A percentile compares a stretch with the other conserved stretches of the same genome.
These are phyloP conservation scores for Halcyon chelicuti DNA, from an alignment of 2,797 vertebrate genomes.

Conservation along the genomic window DNA sequence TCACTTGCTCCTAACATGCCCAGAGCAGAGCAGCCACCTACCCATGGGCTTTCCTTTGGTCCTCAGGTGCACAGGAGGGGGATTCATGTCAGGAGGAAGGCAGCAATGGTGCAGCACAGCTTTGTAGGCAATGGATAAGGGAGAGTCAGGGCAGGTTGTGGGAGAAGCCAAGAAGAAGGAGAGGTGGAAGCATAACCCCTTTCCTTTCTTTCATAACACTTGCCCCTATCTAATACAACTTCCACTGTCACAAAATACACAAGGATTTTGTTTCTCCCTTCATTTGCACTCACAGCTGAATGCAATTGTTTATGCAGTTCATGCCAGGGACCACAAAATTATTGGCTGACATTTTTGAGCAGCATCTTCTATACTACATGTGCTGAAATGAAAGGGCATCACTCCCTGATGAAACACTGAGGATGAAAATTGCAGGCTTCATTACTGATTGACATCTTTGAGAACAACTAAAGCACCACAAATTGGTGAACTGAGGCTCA, in stretches of 20 bases:
- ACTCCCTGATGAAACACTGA: rapidly evolving
- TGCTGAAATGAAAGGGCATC: neutral
- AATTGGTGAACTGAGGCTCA: neutral
- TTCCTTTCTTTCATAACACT: neutral
- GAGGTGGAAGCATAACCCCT: neutral
- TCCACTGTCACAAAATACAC: neutral
- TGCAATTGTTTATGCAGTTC: neutral
- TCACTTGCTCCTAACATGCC: neutral
- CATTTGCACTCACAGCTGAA: neutral
- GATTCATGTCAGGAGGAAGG: neutral
- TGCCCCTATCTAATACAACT: neutral
- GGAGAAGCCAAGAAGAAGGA: neutral
- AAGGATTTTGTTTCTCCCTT: neutral
- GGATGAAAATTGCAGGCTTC: neutral
- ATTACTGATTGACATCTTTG: neutral
- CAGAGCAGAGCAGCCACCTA: neutral
- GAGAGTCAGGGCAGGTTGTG: neutral
- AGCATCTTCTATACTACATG: neutral
- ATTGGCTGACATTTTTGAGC: neutral
- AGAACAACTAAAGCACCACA: neutral
- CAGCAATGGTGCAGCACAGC: neutral
- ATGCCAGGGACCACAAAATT: neutral
- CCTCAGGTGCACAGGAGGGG: neutral
- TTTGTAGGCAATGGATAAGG: neutral
- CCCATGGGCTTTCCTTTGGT: rapidly evolving